phyloP scores from a whole-genome alignment of 2,888 invertebrate genomes.

The Atethmia centrago region DNA sequence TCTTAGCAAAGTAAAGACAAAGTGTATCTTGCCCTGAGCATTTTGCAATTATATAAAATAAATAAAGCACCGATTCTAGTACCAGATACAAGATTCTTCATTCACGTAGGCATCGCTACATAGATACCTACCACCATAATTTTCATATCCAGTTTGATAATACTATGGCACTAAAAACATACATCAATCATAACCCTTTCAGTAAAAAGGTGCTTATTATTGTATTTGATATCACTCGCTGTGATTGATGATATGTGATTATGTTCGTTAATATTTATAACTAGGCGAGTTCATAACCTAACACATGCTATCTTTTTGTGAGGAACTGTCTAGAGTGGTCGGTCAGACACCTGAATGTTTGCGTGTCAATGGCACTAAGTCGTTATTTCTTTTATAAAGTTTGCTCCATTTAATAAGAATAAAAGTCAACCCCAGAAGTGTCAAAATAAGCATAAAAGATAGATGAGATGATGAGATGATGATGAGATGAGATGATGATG shows the following conservation, averaged over 20 bases:
- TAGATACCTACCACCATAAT: slow-evolving; percentile 15
- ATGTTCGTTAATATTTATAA: slow-evolving; percentile 49
- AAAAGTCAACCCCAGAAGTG: no score
- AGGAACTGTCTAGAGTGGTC: background rate
- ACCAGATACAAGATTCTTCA: background rate
- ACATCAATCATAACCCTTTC: slow-evolving; percentile 54
- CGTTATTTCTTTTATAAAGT: background rate
- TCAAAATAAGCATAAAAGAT: no score
- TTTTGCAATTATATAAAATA: background rate
- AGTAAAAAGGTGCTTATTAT: slow-evolving; percentile 50
- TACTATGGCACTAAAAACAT: slow-evolving; percentile 37
- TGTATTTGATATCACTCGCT: slow-evolving; percentile 45
- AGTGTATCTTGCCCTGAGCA: no score
- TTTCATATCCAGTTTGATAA: slow-evolving; percentile 27
- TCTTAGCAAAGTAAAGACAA: no score
- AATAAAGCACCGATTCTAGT: background rate
- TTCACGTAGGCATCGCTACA: background rate
- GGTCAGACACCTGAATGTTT: no score
- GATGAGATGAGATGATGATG: no score
- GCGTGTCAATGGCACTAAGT: no score
- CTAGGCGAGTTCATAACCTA: background rate
- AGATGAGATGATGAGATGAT: no score
- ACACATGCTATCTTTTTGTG: background rate
- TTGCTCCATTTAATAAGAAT: no score
- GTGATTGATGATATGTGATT: slow-evolving; percentile 50